Evolutionary conservation across 2,113 vertebrate genomes (phyloP).

Genomic region (Callorhinus ursinus): DNA sequence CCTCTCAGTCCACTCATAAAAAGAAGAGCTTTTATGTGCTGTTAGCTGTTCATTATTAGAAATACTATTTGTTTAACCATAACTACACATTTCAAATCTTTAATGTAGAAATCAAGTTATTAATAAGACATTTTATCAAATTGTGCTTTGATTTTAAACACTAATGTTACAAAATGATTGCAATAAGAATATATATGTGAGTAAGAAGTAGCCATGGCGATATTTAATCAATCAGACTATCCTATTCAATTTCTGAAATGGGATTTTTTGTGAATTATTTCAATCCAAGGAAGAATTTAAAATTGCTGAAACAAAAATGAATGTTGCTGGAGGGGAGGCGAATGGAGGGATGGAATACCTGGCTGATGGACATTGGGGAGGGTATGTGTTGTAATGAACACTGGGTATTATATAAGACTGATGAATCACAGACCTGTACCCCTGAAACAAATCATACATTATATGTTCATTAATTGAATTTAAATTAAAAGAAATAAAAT

Average conservation of each 20-base stretch:
- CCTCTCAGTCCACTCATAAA: not conserved
- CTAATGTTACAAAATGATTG: constrained; percentile 33
- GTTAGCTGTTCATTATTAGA: not conserved
- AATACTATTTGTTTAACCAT: not conserved
- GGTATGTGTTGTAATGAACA: not conserved
- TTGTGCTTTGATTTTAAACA: not conserved
- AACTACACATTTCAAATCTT: not conserved
- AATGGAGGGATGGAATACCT: not conserved
- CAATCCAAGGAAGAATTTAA: not conserved
- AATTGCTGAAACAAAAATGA: not conserved
- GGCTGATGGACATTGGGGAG: not conserved
- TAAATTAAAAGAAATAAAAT: not conserved
- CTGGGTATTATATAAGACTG: not conserved
- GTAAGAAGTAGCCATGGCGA: not conserved
- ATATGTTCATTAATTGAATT: not conserved
- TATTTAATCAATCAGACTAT: not conserved
- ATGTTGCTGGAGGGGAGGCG: not conserved
- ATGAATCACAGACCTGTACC: not conserved
- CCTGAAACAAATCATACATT: not conserved
- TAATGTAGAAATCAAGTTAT: not conserved
- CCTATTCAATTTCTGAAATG: not conserved
- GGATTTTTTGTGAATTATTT: constrained; percentile 46
- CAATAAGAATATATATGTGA: not conserved
- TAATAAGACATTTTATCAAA: not conserved
- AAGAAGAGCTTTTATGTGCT: not conserved